A percentile compares a stretch with the other conserved stretches of the same genome.
Evolutionary conservation across 2,888 invertebrate genomes (phyloP).

Genomic region (Schizotus pectinicornis): DNA sequence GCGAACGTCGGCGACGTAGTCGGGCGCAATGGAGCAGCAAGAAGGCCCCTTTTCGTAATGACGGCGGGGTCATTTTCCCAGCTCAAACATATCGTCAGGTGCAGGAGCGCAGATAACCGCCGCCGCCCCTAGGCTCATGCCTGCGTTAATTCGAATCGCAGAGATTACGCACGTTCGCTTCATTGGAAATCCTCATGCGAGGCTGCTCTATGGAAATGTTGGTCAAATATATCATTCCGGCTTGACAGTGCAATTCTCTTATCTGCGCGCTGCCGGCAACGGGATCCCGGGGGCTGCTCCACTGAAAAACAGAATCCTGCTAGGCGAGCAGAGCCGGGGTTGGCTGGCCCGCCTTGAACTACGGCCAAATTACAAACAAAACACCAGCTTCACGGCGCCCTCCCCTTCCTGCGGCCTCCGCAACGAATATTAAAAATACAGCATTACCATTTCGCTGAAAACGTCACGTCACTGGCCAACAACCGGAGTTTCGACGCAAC

Average conservation of each 20-base stretch:
- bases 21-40: slow-evolving; percentile 40
- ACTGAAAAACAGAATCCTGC: slow-evolving; percentile 61
- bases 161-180: slow-evolving; percentile 66
- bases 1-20: not conserved
- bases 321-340: slow-evolving; percentile 49
- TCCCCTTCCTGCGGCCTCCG: slow-evolving; percentile 19
- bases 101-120: slow-evolving; percentile 38
- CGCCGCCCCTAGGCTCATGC: slow-evolving; percentile 41
- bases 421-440: slow-evolving; percentile 29
- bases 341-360: slow-evolving; percentile 42
- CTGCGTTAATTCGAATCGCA: slow-evolving; percentile 68
- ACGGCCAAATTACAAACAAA: slow-evolving; percentile 58
- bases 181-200: slow-evolving; percentile 59
- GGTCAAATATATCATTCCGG: slow-evolving; percentile 90
- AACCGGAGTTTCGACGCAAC: slow-evolving; percentile 8
- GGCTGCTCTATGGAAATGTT: slow-evolving; percentile 77
- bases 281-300: slow-evolving; percentile 57
- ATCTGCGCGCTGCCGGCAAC: slow-evolving; percentile 70
- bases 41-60: slow-evolving; percentile 35
- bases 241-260: slow-evolving; percentile 90
- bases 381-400: slow-evolving; percentile 44
- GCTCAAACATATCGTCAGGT: slow-evolving; percentile 47
- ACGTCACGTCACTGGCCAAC: slow-evolving; percentile 11
- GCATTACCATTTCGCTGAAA: slow-evolving; percentile 26
- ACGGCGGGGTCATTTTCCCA: slow-evolving; percentile 31